phyloP scores from a whole-genome alignment of 2,797 vertebrate species.

The Mus caroli region DNA sequence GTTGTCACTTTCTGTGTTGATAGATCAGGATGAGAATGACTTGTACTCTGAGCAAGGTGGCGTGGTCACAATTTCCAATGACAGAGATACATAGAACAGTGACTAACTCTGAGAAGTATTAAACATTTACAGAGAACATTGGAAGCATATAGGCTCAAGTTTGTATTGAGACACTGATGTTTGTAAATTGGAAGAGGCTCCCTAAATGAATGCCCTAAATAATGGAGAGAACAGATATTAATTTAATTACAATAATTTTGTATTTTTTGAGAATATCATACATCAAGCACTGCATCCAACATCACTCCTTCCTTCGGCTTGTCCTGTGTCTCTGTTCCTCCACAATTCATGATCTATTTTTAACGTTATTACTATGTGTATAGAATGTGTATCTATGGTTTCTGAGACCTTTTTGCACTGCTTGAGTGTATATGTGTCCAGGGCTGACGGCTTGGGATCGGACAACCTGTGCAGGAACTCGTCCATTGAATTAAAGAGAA shows the following conservation, averaged over 20 bases:
- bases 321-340: neutral
- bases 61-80: neutral
- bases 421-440: neutral
- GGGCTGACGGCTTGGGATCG: neutral
- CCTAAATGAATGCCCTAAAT: neutral
- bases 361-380: too few relatives aligned
- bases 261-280: neutral
- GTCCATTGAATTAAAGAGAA: neutral
- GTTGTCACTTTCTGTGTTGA: neutral
- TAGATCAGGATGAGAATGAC: neutral
- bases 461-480: neutral
- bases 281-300: too few relatives aligned
- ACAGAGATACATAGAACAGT: neutral
- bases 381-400: neutral
- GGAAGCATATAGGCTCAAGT: neutral
- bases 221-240: neutral
- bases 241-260: neutral
- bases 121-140: neutral
- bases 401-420: neutral
- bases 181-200: neutral
- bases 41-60: slow-evolving; percentile 39
- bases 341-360: neutral
- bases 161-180: neutral
- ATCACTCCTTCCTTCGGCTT: neutral
- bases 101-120: neutral